phyloP scores from a whole-genome alignment of 1,140 invertebrate species.

The Ladona fulva region DNA sequence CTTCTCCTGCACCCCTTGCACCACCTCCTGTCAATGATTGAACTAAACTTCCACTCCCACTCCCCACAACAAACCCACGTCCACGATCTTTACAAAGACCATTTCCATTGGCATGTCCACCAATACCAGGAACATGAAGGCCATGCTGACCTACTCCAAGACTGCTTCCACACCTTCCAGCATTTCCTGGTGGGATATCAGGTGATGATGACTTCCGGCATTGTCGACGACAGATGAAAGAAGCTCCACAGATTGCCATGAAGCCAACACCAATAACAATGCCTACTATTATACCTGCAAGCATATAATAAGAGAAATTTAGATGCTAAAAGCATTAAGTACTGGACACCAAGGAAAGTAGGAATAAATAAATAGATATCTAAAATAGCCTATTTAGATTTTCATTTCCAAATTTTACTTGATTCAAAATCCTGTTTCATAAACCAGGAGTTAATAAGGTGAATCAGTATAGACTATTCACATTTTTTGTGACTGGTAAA shows the following conservation, averaged over 20 bases:
- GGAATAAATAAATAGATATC: too few species aligned
- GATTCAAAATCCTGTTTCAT: too few species aligned
- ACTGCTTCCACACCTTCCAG: not conserved
- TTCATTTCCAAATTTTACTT: too few species aligned
- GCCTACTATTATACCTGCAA: constrained; percentile 34
- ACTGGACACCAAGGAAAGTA: too few species aligned
- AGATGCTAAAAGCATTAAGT: too few species aligned
- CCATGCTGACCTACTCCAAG: not conserved
- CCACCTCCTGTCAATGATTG: not conserved
- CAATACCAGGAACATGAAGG: constrained; percentile 14
- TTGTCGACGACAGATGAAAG: constrained; percentile 31
- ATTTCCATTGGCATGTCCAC: constrained; percentile 26
- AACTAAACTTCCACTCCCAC: not conserved
- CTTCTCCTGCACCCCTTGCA: constrained; percentile 21
- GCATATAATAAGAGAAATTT: constrained; percentile 18
- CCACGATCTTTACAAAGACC: constrained; percentile 19
- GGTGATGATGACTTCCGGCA: constrained; percentile 28
- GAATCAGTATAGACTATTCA: too few species aligned
- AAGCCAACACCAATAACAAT: constrained; percentile 31
- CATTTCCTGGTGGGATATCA: not conserved
- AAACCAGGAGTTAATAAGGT: too few species aligned
- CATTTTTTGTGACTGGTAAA: too few species aligned
- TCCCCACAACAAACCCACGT: not conserved
- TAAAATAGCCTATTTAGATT: too few species aligned
- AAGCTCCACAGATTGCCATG: constrained; percentile 33